Percentiles rank a stretch among this genome's conserved stretches.
Conservation (phyloP, 1,140 invertebrate species). For the Periplaneta americana region DNA sequence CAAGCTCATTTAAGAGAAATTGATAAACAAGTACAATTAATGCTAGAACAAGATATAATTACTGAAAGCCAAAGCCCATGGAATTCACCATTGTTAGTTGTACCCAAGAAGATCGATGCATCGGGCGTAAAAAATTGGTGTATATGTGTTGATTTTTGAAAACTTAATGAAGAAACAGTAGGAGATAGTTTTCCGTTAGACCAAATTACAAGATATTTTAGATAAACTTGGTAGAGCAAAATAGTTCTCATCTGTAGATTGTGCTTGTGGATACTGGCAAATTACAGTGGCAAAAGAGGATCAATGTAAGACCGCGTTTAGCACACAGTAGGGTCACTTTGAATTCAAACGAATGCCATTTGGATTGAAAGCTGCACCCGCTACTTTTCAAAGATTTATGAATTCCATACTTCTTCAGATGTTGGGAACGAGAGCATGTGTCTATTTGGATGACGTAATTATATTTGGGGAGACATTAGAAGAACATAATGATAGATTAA, state of each 20-base stretch:
- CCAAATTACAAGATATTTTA: not conserved
- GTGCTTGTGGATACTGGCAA: too few species aligned
- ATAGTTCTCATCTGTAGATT: not conserved
- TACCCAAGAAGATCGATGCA: not conserved
- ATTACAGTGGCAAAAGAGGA: constrained; percentile 22
- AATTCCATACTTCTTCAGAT: constrained; percentile 31
- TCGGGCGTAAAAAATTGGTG: not conserved
- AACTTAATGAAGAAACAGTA: not conserved
- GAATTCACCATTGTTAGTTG: not conserved
- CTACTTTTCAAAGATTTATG: constrained; percentile 25
- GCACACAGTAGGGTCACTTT: constrained; percentile 28
- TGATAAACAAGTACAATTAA: not conserved
- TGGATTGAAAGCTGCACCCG: constrained; percentile 31
- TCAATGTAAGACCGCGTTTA: constrained; percentile 27
- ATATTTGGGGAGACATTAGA: constrained; percentile 32
- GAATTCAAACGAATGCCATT: constrained; percentile 30
- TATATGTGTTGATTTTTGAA: not conserved
- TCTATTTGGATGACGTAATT: constrained; percentile 43
- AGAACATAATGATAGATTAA: constrained; percentile 34
- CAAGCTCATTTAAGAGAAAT: not conserved
- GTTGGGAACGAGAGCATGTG: constrained; percentile 25
- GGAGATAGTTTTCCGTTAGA: not conserved
- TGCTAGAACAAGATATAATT: not conserved
- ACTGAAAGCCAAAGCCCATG: not conserved
- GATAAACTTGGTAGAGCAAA: not conserved